A percentile compares a stretch with the other conserved stretches of the same genome.
Conservation (phyloP, 2,888 invertebrate genomes). For the Cantharis lateralis region DNA sequence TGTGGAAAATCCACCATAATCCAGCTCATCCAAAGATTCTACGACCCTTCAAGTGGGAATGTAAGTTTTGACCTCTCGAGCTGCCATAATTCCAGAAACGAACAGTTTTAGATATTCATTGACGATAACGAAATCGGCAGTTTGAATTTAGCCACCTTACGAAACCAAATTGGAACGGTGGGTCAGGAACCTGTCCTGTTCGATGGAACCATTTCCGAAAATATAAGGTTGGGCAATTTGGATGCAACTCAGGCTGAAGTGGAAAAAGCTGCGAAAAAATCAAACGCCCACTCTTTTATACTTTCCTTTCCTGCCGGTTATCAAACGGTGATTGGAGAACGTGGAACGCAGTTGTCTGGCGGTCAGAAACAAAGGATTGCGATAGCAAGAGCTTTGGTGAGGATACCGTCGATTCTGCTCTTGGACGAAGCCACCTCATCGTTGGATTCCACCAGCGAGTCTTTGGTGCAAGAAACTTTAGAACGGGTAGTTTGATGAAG, state of each 20-base stretch:
- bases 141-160: constrained; percentile 78
- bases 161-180: constrained; percentile 85
- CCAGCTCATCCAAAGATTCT: constrained; percentile 73
- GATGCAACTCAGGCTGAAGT: constrained; percentile 68
- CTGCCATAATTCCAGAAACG: neutral
- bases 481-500: constrained; percentile 61
- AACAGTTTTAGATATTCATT: constrained; percentile 60
- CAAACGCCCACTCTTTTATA: constrained; percentile 81
- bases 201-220: constrained; percentile 80
- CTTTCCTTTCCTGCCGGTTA: constrained; percentile 77
- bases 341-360: constrained; percentile 80
- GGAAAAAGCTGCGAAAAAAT: constrained; percentile 69
- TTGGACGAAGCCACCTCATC: constrained; percentile 91
- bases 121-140: constrained; percentile 71
- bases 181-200: constrained; percentile 91
- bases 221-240: constrained; percentile 77
- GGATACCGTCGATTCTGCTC: constrained; percentile 77
- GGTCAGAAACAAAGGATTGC: constrained; percentile 91
- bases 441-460: constrained; percentile 83
- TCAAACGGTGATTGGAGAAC: constrained; percentile 82
- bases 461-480: constrained; percentile 79
- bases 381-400: constrained; percentile 83
- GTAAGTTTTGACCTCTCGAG: constrained; percentile 56
- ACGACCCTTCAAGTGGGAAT: constrained; percentile 68
- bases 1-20: constrained; percentile 80